Evolutionary conservation across 2,888 invertebrate genomes (phyloP), one percentile per base, ranked within the genome.

Genomic region (Diachrysia chrysitis): DNA sequence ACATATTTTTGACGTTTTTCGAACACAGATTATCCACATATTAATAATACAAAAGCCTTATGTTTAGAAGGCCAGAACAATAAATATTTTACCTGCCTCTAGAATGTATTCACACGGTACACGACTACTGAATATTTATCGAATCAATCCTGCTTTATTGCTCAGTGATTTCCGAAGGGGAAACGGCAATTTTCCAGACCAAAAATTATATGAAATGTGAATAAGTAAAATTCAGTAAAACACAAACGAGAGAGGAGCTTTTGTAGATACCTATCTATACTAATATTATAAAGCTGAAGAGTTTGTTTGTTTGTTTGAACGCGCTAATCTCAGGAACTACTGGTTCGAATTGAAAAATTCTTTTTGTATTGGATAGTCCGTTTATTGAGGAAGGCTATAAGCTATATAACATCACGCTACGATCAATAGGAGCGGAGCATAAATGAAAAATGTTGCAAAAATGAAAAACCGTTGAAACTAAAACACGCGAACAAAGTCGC

Each of bases 171-270:
- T 58, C n/a, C n/a, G 54, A 58, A 55, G 21, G 37, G 37, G 58
- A 70, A 58, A 48, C 9, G 2, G 14, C 53, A 29, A 65, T 71
- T 64, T 57, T 48, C 29, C 17, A 51, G 12, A 32, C 23, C 25
- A 12, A 17, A 19, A 35, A 60, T 59, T 70, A 21, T 51, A 37
- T 37, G 17, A 70, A 29, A 42, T 16, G 17, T 42, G 37, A 58
- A 23, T 58, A 12, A 14, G n/a, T n/a, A 48, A 17, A 48, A 42
- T 60, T 71, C 16, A 51, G 56, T n/a, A 3, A 29, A 21, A 69
- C 21, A 62, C 54, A 48, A 17, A n/a, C 29, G n/a, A 51, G 46
- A 16, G 6, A 16, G 10, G 16, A 37, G 12, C 17, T 5, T 35
- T 25, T 42, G 16, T 37, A 16, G n/a, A n/a, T n/a, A n/a, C n/a